Evolutionary conservation across 37 sponge, comb jelly and placozoan genomes (phyloP).

Genomic region (Chondrosia reniformis): DNA sequence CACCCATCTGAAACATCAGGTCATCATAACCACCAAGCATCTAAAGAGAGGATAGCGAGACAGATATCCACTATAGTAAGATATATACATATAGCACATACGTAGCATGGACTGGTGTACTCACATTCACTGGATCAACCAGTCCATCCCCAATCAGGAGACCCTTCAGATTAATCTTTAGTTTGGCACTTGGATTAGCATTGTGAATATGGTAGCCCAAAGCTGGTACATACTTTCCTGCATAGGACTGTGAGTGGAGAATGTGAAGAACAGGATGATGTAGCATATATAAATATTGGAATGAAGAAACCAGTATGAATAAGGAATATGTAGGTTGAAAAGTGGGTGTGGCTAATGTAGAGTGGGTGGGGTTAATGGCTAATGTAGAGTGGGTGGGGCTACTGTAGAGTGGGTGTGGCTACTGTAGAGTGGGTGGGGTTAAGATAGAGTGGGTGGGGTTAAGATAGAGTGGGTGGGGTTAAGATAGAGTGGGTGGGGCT

Average conservation of each 20-base stretch:
- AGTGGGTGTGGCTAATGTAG: neutral
- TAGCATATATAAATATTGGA: neutral
- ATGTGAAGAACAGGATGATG: neutral
- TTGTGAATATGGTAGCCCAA: constrained; percentile 83
- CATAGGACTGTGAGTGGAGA: constrained; percentile 72
- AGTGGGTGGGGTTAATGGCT: neutral
- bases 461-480: too few species aligned
- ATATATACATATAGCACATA: too few species aligned
- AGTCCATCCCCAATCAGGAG: constrained; percentile 83
- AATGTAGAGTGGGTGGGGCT: too few species aligned
- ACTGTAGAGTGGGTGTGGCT: too few species aligned
- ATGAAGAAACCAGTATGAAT: neutral
- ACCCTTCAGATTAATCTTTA: constrained; percentile 76
- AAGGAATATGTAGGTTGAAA: neutral
- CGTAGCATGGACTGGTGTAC: too few species aligned
- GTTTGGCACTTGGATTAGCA: constrained; percentile 9
- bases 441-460: too few species aligned
- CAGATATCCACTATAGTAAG: too few species aligned
- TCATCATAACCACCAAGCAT: constrained; percentile 63
- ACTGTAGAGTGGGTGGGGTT: too few species aligned
- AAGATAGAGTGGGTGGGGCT: too few species aligned
- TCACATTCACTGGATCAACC: constrained; percentile 79
- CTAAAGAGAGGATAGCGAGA: constrained; percentile 12
- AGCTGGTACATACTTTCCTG: constrained; percentile 90
- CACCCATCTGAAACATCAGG: constrained; percentile 52